Evolutionary conservation across 2,888 invertebrate species (phyloP).

Genomic region (Rapana venosa): DNA sequence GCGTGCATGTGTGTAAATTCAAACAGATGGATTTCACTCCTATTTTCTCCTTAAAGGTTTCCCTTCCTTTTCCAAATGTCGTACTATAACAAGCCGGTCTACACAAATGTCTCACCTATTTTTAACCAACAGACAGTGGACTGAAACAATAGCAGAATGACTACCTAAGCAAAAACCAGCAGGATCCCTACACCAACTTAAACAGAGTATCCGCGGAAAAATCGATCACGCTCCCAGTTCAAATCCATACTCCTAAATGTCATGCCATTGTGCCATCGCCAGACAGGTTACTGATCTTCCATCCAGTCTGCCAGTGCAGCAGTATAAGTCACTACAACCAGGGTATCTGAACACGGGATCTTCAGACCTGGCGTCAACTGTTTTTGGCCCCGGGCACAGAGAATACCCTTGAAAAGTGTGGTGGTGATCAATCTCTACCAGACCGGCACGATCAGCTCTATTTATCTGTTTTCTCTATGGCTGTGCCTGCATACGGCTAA

Average conservation of each 20-base stretch:
- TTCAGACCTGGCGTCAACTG: too few relatives aligned
- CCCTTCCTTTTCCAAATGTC: not conserved
- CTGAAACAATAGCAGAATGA: not conserved
- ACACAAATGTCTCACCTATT: conserved; percentile 2
- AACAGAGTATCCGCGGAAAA: not conserved
- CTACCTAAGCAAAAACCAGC: not conserved
- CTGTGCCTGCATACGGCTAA: not conserved
- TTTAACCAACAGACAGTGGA: not conserved
- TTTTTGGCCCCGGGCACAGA: too few relatives aligned
- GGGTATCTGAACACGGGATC: too few relatives aligned
- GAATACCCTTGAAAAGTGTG: not conserved
- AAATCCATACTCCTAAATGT: conserved; percentile 3
- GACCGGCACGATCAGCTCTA: not conserved
- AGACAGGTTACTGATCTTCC: not conserved
- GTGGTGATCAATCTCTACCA: not conserved
- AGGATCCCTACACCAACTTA: not conserved
- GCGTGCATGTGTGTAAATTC: too few relatives aligned
- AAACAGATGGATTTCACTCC: not conserved
- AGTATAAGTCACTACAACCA: not conserved
- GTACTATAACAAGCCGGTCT: not conserved
- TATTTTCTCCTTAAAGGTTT: not conserved
- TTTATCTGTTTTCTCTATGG: not conserved
- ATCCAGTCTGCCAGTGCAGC: not conserved
- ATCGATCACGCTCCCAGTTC: not conserved
- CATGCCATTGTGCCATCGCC: not conserved